Conservation (phyloP, 2,797 vertebrate species). For the Margarornis squamiger region DNA sequence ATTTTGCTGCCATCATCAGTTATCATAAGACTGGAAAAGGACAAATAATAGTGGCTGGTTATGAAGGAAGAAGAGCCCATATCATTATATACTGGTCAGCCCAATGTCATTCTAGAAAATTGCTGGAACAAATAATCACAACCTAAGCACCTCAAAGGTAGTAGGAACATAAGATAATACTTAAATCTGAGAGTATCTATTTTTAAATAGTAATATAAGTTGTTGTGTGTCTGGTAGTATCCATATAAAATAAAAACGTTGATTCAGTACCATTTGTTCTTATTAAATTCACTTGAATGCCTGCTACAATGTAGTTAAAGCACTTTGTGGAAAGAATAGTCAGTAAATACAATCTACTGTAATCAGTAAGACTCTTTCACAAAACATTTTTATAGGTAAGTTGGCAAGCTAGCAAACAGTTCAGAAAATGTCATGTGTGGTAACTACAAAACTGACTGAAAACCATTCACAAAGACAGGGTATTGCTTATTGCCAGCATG, state of each 20-base stretch:
- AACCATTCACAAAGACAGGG: neutral
- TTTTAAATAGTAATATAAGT: neutral
- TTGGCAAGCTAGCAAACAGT: neutral
- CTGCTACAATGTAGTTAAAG: neutral
- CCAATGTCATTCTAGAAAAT: neutral
- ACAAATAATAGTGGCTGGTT: neutral
- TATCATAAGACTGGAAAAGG: neutral
- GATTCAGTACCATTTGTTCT: neutral
- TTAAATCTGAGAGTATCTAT: neutral
- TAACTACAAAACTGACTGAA: neutral
- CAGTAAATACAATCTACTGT: neutral
- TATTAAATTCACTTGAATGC: neutral
- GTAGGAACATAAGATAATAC: neutral
- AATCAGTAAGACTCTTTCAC: neutral
- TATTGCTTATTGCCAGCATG: neutral
- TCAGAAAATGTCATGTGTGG: neutral
- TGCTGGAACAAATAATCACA: neutral
- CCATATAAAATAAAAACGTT: neutral
- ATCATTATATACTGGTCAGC: neutral
- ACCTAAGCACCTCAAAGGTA: neutral
- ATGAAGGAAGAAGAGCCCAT: neutral
- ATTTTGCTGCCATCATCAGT: neutral
- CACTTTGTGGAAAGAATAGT: neutral
- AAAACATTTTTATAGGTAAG: neutral
- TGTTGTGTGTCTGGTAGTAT: neutral